Evolutionary conservation across 2,797 vertebrate genomes (phyloP).

Genomic region (Epinephelus malabaricus): DNA sequence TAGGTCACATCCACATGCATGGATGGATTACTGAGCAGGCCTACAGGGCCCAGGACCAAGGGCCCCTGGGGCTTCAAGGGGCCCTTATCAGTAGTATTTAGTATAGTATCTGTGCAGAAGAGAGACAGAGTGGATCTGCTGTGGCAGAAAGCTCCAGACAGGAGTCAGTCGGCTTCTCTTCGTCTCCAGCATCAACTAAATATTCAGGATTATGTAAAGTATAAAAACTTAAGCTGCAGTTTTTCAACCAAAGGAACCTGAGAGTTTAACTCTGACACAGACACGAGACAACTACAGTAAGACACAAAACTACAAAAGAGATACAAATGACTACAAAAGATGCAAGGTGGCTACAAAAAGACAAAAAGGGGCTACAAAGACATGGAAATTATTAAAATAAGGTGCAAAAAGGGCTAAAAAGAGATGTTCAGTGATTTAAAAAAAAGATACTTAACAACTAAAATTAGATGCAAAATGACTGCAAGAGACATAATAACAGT

Average conservation of each 20-base stretch:
- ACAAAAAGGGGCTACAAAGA: not conserved
- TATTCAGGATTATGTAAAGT: not conserved
- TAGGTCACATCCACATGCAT: conserved; percentile 60
- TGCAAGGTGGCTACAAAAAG: not conserved
- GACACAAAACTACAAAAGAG: not conserved
- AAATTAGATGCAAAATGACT: not conserved
- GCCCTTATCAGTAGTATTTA: not conserved
- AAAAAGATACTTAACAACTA: not conserved
- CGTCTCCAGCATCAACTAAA: not conserved
- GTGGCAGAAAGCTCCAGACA: not conserved
- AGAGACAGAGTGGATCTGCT: not conserved
- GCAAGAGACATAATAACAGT: not conserved
- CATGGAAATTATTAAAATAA: not conserved
- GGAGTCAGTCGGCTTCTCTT: not conserved
- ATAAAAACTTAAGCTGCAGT: not conserved
- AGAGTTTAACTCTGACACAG: not conserved
- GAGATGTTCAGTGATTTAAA: not conserved
- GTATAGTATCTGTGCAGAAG: not conserved
- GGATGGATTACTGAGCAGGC: conserved; percentile 32
- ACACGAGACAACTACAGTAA: not conserved
- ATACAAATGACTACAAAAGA: not conserved
- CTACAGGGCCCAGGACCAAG: conserved; percentile 10
- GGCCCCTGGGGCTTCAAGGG: not conserved
- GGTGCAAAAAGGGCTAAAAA: not conserved
- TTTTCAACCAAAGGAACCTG: not conserved